Evolutionary conservation across 2,888 invertebrate genomes (phyloP), one percentile per base, ranked within the genome.

Genomic region (Dysmachus trigonus): DNA sequence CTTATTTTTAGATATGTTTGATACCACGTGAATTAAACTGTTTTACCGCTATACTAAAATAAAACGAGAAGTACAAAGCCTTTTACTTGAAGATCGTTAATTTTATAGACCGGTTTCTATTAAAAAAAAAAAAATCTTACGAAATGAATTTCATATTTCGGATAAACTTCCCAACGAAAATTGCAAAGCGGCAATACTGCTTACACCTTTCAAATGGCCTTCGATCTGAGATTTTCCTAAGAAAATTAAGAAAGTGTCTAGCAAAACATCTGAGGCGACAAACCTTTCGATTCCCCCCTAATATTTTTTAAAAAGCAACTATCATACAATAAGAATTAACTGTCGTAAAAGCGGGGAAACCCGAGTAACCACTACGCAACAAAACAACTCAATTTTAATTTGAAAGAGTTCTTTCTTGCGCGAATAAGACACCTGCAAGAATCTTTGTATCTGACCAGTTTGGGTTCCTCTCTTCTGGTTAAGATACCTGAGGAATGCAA

Each of bases 161-260:
- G n/a, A 47, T 47, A 47, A 47, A 18, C 15, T 47, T 47, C 47
- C 7, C 18, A 62, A 10, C 22, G 22, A 62, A 62, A 62, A 22
- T 18, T 27, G 10, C 10, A 27, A 62, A 22, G 22, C n/a, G 77
- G 77, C 47, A 77, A 41, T 47, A 77, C 41, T 51, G 41, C 38
- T 30, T 33, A 7, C 35, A 76, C 47, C 77, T 47, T 47, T 77
- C 3, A 47, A 77, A 77, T 77, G 77, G 47, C 77, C 77, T 77
- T 77, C 77, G 77, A 51, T 27, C 30, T 41, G 15, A 77, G 22
- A 47, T 77, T 77, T 77, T 47, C 22, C 6, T 7, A 47, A 77
- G 77, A 77, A 77, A 77, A 77, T 30, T 47, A 77, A 77, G 77
- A 77, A 77, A 77, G 77, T 77, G 4, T n/a, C 47, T 27, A 22